phyloP scores from a whole-genome alignment of 1,140 invertebrate genomes.

The Cataglyphis hispanica region DNA sequence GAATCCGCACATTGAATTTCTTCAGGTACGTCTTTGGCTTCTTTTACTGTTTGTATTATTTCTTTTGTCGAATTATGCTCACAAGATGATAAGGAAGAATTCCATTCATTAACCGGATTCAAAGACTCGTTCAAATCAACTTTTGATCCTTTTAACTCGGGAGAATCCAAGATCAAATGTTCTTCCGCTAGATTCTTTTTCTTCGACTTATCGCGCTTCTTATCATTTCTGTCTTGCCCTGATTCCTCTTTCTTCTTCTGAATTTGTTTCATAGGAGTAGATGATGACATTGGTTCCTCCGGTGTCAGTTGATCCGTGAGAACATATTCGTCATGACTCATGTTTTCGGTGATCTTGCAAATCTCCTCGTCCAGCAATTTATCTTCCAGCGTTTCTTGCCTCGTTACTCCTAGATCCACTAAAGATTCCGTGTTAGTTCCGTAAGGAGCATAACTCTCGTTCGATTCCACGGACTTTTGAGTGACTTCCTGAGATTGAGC shows the following conservation, averaged over 20 bases:
- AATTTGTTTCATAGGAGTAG: conserved; percentile 67
- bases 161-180: conserved; percentile 80
- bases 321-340: conserved; percentile 85
- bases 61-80: conserved; percentile 2
- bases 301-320: conserved; percentile 84
- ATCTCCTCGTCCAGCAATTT: conserved; percentile 84
- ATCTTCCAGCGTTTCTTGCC: conserved; percentile 79
- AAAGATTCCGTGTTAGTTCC: conserved; percentile 5
- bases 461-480: not conserved
- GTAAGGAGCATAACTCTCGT: not conserved
- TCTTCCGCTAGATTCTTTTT: conserved; percentile 81
- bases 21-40: conserved; percentile 1
- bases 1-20: not conserved
- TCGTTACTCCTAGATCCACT: not conserved
- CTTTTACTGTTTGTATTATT: not conserved
- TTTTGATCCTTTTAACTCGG: conserved; percentile 42
- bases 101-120: not conserved
- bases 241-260: conserved; percentile 22
- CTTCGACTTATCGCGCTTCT: conserved; percentile 68
- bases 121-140: not conserved
- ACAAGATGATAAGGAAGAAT: not conserved
- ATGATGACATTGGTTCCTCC: conserved; percentile 67
- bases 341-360: conserved; percentile 85
- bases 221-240: conserved; percentile 59
- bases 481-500: not conserved